Base-by-base conservation (phyloP, 2,888 invertebrate genomes). In the Archips crataeganus region DNA sequence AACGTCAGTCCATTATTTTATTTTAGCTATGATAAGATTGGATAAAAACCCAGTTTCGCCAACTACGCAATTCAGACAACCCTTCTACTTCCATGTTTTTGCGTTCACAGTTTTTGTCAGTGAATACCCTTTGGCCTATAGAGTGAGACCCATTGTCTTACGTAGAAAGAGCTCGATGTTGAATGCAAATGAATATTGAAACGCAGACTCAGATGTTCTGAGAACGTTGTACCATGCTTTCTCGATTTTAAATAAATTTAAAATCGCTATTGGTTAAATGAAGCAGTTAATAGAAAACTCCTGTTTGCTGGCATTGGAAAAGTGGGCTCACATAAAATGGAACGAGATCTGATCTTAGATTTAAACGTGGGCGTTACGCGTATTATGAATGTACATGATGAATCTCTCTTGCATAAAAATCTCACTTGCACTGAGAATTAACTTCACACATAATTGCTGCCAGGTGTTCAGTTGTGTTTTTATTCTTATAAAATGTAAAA, bases 101-200 rank as follows among this genome's bases (percentile, higher is more conserved):
- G 34, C 47, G n/a, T 34, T 11, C 47, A 47, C 57, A 51, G 42
- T 47, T 64, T 39, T 39, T 49, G 59, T 62, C 15, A 9, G 64
- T 32, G 32, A 60, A 57, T 66, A 54, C 65, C 74, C 60, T 74
- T 65, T 51, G 9, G 69, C 34, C 54, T 34, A 54, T 54, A 75
- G 78, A 78, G 76, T 70, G n/a, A 6, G 6, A 71, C 54, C 78
- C 76, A 87, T 87, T 88, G 86, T 87, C 84, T 87, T 81, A 77
- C 73, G 80, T 79, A 82, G 84, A 85, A 78, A 77, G 77, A 77
- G 83, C 85, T 85, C 81, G 79, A 88, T 83, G 84, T 79, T 85
- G 86, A 87, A 88, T 84, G 82, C 81, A 83, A 85, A 89, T 88
- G 87, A 88, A 87, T 87, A 87, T 86, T 87, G 85, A 85, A 87